These are phyloP conservation scores for Epinotia brunnichana DNA, from an alignment of 2,888 invertebrate species.

Conservation along the genomic window DNA sequence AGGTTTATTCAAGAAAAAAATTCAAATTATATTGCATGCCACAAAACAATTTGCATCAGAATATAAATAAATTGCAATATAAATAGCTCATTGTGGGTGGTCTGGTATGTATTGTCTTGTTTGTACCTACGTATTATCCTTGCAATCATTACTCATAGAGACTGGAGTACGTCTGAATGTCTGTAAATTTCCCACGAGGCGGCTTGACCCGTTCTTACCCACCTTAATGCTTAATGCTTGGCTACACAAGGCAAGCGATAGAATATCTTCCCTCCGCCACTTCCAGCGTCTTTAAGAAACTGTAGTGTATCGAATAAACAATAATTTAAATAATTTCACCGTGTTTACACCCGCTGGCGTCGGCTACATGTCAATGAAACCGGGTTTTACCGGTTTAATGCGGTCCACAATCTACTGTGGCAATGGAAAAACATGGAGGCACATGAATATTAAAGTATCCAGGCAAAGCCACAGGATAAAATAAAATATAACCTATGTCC, in stretches of 20 bases:
- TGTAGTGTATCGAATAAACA: slow-evolving; percentile 56
- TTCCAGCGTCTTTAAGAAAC: neutral
- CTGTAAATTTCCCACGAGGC: too few relatives aligned
- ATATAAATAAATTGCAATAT: neutral
- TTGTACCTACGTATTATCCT: too few relatives aligned
- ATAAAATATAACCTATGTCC: too few relatives aligned
- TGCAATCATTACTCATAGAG: too few relatives aligned
- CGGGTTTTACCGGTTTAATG: slow-evolving; percentile 9
- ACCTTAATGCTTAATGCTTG: too few relatives aligned
- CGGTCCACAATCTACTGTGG: neutral
- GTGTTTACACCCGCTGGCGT: slow-evolving; percentile 16
- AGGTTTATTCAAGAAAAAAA: neutral
- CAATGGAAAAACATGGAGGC: too few relatives aligned
- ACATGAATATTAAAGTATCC: too few relatives aligned
- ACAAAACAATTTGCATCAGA: neutral
- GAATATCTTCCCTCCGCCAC: neutral
- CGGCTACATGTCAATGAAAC: slow-evolving; percentile 18
- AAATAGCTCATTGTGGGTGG: neutral
- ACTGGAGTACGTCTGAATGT: too few relatives aligned
- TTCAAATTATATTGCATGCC: neutral
- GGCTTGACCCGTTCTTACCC: too few relatives aligned
- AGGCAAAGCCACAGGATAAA: too few relatives aligned
- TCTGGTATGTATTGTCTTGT: too few relatives aligned
- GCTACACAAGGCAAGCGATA: neutral
- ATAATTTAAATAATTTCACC: slow-evolving; percentile 58